Conservation (phyloP, 1,140 invertebrate species). For the Diachasmimorpha longicaudata region DNA sequence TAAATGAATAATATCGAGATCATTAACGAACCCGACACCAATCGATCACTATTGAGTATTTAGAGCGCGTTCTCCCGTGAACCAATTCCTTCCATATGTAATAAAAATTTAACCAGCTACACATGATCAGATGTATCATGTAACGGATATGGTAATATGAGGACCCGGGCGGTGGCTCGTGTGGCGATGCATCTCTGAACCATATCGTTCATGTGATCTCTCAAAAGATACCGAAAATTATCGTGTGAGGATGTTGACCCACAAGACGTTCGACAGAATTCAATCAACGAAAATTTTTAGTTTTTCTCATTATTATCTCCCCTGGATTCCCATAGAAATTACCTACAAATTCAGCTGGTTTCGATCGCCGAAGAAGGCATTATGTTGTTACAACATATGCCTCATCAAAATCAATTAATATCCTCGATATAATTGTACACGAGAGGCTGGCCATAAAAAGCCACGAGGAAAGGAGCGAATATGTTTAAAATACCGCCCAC, state of each 20-base stretch:
- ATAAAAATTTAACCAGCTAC: not conserved
- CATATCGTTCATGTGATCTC: not conserved
- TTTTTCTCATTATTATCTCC: too few species aligned
- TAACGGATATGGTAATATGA: constrained; percentile 1
- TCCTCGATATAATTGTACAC: not conserved
- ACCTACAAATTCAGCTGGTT: too few species aligned
- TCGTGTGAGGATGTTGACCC: too few species aligned
- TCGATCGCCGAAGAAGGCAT: too few species aligned
- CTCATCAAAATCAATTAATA: not conserved
- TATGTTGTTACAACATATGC: too few species aligned
- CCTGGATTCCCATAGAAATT: too few species aligned
- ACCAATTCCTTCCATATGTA: not conserved
- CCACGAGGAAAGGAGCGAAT: not conserved
- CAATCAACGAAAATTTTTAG: too few species aligned
- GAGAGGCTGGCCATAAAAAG: not conserved
- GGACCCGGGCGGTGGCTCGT: not conserved
- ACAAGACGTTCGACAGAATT: too few species aligned
- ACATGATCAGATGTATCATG: not conserved
- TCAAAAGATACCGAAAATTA: too few species aligned
- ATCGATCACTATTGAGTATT: not conserved
- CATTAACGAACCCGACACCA: not conserved
- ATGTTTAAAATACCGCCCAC: not conserved
- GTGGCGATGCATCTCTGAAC: not conserved
- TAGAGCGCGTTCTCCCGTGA: constrained; percentile 13
- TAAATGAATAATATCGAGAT: not conserved